Evolutionary conservation across 2,888 invertebrate genomes (phyloP).

Genomic region (Cosmia trapezina): DNA sequence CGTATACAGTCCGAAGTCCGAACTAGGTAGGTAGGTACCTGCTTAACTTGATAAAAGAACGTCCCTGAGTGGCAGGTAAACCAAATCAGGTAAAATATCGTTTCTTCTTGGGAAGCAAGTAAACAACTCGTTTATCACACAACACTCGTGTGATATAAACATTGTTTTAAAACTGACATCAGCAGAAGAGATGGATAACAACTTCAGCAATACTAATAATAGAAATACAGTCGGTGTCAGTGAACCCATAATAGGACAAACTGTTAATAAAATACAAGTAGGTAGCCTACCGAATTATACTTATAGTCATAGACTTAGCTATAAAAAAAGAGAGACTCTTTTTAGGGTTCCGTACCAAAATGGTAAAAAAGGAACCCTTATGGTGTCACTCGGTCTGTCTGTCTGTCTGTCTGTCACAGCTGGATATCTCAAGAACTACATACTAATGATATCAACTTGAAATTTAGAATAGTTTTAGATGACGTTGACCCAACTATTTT

Average conservation of each 20-base stretch:
- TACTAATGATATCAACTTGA: too few relatives aligned
- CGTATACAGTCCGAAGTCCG: background rate
- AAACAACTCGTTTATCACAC: background rate
- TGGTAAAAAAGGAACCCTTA: too few relatives aligned
- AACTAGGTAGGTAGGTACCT: conserved; percentile 19
- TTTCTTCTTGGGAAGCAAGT: background rate
- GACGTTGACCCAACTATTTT: too few relatives aligned
- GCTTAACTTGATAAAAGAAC: conserved; percentile 7
- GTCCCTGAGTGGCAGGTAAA: background rate
- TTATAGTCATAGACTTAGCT: too few relatives aligned
- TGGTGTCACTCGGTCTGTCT: too few relatives aligned
- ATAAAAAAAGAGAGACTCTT: too few relatives aligned
- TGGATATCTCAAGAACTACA: too few relatives aligned
- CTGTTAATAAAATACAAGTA: background rate
- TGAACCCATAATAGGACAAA: conserved; percentile 10
- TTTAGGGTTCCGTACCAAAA: too few relatives aligned
- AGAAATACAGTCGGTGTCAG: conserved; percentile 10
- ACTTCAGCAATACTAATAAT: background rate
- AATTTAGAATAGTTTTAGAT: too few relatives aligned
- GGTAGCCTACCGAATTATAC: background rate
- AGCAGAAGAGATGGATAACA: background rate
- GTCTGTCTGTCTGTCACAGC: too few relatives aligned
- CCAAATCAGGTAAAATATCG: conserved; percentile 17
- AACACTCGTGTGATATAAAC: conserved; percentile 12
- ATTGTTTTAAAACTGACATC: background rate